Evolutionary conservation across 2,797 vertebrate genomes (phyloP).

Genomic region (Syndactyla subalaris): DNA sequence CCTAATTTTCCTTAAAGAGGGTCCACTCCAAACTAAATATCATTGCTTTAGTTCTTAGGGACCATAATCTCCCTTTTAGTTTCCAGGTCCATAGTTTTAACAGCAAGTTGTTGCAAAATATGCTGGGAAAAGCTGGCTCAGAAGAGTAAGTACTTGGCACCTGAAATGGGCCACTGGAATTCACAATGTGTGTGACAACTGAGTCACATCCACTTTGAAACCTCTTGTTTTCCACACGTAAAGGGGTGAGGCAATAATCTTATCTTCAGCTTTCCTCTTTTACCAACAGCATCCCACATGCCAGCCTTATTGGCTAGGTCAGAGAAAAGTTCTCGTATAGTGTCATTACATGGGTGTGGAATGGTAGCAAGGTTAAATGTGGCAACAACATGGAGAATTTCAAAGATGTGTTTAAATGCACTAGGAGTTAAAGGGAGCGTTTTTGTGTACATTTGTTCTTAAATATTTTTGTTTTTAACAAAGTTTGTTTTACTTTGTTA

Average conservation of each 20-base stretch:
- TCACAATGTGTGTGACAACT: neutral
- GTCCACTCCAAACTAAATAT: slow-evolving; percentile 4
- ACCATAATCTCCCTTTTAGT: slow-evolving; percentile 27
- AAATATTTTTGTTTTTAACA: slow-evolving; percentile 21
- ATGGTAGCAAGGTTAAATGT: neutral
- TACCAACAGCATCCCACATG: neutral
- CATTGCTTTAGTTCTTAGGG: slow-evolving; percentile 19
- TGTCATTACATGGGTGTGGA: neutral
- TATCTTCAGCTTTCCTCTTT: neutral
- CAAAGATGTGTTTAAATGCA: slow-evolving; percentile 12
- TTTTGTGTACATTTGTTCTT: neutral
- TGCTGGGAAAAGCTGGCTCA: neutral
- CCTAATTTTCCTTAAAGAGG: neutral
- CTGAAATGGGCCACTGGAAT: neutral
- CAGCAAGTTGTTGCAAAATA: neutral
- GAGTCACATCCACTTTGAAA: neutral
- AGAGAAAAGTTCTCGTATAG: neutral
- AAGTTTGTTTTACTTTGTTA: neutral
- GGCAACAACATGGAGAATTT: neutral
- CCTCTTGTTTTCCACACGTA: neutral
- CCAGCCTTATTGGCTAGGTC: neutral
- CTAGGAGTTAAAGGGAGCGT: slow-evolving; percentile 56
- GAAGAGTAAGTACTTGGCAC: neutral
- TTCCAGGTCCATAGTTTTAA: neutral
- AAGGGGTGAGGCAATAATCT: neutral